Evolutionary conservation across 1,140 invertebrate genomes (phyloP).

Genomic region (Hesperophylax magnus): DNA sequence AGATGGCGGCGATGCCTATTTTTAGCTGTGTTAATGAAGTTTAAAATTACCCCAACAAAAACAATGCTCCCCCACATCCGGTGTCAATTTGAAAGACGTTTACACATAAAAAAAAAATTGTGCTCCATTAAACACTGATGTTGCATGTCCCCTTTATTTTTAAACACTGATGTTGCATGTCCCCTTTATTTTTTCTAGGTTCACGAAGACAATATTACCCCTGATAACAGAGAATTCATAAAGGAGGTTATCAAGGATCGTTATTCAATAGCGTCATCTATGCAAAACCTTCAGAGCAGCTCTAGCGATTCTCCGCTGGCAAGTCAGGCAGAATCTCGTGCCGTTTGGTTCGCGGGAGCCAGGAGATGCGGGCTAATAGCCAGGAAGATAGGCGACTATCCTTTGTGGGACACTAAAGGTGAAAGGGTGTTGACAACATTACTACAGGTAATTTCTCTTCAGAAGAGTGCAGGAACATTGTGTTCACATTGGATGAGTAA

Average conservation of each 20-base stretch:
- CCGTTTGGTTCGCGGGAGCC: slow-evolving; percentile 76
- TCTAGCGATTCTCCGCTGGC: slow-evolving; percentile 69
- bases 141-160: no score
- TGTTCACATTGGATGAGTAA: no score
- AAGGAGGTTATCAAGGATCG: slow-evolving; percentile 81
- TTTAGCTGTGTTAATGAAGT: no score
- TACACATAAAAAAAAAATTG: no score
- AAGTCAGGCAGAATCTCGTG: slow-evolving; percentile 66
- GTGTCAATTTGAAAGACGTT: no score
- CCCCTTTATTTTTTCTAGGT: slow-evolving; percentile 66
- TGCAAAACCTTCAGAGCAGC: slow-evolving; percentile 64
- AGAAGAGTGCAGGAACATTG: no score
- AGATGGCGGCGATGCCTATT: no score
- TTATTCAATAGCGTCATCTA: slow-evolving; percentile 64
- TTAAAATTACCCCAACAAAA: no score
- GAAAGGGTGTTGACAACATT: slow-evolving; percentile 81
- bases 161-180: no score
- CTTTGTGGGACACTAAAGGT: slow-evolving; percentile 93
- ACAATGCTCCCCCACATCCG: no score
- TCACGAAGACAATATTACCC: slow-evolving; percentile 80
- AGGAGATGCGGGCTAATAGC: slow-evolving; percentile 89
- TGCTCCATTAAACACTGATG: no score
- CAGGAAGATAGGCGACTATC: slow-evolving; percentile 93
- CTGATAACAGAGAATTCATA: slow-evolving; percentile 87
- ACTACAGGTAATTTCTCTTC: slow-evolving; percentile 78